Percentiles rank a stretch among this genome's conserved stretches.
These are phyloP conservation scores for Gymnothorax reevesii DNA, from an alignment of 2,797 vertebrate species.

Conservation along the genomic window DNA sequence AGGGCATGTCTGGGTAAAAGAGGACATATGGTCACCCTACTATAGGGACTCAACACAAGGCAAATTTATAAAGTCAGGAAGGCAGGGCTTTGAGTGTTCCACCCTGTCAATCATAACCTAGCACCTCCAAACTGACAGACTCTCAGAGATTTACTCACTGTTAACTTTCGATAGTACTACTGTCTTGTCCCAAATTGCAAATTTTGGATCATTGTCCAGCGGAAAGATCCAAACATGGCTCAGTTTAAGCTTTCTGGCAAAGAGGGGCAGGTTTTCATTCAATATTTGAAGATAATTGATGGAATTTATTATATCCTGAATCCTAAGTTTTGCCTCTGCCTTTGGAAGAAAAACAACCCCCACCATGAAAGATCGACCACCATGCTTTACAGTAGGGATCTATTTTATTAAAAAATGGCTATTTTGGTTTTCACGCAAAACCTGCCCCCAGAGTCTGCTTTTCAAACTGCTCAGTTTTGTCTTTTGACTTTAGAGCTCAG, in stretches of 20 bases:
- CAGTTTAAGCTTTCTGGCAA: not conserved
- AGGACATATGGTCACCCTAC: not conserved
- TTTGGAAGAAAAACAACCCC: too few species aligned
- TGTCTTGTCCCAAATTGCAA: not conserved
- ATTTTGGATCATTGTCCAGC: not conserved
- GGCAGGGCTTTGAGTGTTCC: not conserved
- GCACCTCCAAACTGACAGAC: not conserved
- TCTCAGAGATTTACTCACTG: not conserved
- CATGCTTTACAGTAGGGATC: too few species aligned
- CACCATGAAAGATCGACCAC: too few species aligned
- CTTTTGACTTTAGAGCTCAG: too few species aligned
- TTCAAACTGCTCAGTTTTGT: too few species aligned
- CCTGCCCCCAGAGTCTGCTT: too few species aligned
- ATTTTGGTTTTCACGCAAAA: too few species aligned
- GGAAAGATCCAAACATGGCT: not conserved
- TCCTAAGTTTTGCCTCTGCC: too few species aligned
- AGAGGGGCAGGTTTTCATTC: too few species aligned
- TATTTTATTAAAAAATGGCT: too few species aligned
- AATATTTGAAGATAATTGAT: too few species aligned
- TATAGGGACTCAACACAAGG: not conserved
- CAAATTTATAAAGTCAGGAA: not conserved
- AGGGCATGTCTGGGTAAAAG: not conserved
- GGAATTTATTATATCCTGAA: too few species aligned
- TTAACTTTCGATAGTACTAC: not conserved
- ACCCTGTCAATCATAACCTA: not conserved